Conservation (phyloP, 2,797 vertebrate species). For the Eospalax fontanierii region DNA sequence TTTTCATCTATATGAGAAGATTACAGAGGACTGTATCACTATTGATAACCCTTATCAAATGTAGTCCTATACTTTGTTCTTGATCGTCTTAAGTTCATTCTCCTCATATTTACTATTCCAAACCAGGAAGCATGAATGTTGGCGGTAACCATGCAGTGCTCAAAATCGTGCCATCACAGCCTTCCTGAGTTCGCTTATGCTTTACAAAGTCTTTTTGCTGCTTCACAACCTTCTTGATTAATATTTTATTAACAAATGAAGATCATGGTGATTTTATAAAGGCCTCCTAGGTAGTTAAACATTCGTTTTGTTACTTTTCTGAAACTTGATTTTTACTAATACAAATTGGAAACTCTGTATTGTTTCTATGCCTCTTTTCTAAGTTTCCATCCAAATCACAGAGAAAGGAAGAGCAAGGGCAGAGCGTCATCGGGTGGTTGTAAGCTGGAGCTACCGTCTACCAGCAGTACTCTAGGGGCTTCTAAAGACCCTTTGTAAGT, state of each 20-base stretch:
- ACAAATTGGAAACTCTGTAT: constrained; percentile 53
- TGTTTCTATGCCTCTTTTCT: constrained; percentile 29
- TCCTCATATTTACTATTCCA: constrained; percentile 36
- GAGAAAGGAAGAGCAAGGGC: constrained; percentile 73
- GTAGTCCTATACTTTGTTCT: constrained; percentile 1
- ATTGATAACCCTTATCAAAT: constrained; percentile 10
- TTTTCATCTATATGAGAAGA: constrained; percentile 48
- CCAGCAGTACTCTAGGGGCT: constrained; percentile 17
- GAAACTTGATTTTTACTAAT: constrained; percentile 61
- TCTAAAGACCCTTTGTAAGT: too few species aligned
- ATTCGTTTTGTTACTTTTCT: neutral
- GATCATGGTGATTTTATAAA: neutral
- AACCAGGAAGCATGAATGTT: neutral
- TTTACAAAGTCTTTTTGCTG: constrained; percentile 76
- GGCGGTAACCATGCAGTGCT: neutral
- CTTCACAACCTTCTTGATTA: constrained; percentile 61
- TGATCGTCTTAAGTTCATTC: neutral
- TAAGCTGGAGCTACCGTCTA: neutral
- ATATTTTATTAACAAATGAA: constrained; percentile 13
- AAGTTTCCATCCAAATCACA: constrained; percentile 56
- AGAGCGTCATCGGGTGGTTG: too few species aligned
- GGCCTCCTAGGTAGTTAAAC: neutral
- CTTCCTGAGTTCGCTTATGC: constrained; percentile 65
- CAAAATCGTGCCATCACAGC: constrained; percentile 74
- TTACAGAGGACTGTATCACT: neutral